A percentile compares a stretch with the other conserved stretches of the same genome.
Evolutionary conservation across 2,113 vertebrate species (phyloP).

Genomic region (Oryzias javanicus): DNA sequence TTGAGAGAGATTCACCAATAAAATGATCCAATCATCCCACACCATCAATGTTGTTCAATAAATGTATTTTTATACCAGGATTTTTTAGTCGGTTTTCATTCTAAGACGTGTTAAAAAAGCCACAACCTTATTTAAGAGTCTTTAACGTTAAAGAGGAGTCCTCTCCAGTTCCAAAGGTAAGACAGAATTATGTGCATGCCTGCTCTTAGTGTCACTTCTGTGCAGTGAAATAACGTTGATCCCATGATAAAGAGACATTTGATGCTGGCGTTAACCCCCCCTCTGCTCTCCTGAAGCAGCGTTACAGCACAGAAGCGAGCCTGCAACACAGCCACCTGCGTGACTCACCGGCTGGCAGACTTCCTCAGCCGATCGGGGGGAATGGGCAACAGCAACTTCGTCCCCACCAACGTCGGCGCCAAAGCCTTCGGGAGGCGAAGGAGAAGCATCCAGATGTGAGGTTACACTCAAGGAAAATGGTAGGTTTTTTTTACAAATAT

Average conservation of each 20-base stretch:
- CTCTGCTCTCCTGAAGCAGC: constrained; percentile 77
- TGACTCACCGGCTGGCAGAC: constrained; percentile 91
- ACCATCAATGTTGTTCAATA: constrained; percentile 83
- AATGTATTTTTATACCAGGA: constrained; percentile 92
- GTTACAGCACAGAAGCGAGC: constrained; percentile 86
- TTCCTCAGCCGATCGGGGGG: constrained; percentile 91
- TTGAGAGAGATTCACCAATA: constrained; percentile 47
- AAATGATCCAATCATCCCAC: constrained; percentile 71
- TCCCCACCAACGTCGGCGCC: constrained; percentile 90
- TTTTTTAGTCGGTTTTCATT: constrained; percentile 69
- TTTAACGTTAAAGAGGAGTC: constrained; percentile 19
- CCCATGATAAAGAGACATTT: not conserved
- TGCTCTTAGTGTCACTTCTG: not conserved
- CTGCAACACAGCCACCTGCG: constrained; percentile 95
- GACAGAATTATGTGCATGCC: constrained; percentile 21
- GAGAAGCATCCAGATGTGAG: constrained; percentile 80
- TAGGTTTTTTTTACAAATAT: constrained; percentile 34
- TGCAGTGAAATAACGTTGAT: too few relatives aligned
- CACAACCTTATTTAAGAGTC: not conserved
- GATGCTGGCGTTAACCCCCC: constrained; percentile 18
- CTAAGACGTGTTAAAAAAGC: constrained; percentile 7
- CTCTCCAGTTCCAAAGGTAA: constrained; percentile 63
- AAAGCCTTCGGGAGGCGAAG: constrained; percentile 89
- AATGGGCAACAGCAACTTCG: constrained; percentile 85
- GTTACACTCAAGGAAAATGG: constrained; percentile 58